Evolutionary conservation across 2,888 invertebrate species (phyloP).

Genomic region (Anthophora plumipes): DNA sequence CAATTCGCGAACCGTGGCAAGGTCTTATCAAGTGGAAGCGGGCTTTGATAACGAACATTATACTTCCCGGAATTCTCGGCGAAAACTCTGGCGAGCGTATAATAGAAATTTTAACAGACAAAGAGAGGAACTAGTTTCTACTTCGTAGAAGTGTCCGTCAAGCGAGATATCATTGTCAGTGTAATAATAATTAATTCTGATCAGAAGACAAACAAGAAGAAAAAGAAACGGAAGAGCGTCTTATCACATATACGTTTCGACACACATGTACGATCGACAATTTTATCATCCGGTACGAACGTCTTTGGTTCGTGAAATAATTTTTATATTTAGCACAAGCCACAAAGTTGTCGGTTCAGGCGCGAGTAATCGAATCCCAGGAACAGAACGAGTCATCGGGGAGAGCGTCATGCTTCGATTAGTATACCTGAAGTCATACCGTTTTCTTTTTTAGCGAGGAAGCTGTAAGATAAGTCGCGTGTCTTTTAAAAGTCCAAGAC

Average conservation of each 20-base stretch:
- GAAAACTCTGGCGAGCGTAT: conserved; percentile 29
- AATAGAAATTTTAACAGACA: conserved; percentile 55
- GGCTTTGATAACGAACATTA: conserved; percentile 54
- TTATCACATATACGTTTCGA: conserved; percentile 54
- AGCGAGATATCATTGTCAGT: conserved; percentile 25
- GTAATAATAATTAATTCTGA: conserved; percentile 56
- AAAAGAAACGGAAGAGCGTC: not conserved
- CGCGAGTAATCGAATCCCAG: conserved; percentile 54
- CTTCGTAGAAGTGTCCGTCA: conserved; percentile 30
- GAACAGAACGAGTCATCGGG: conserved; percentile 60
- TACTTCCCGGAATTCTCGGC: conserved; percentile 61
- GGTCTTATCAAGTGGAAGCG: conserved; percentile 62
- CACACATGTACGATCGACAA: not conserved
- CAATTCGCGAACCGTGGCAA: conserved; percentile 42
- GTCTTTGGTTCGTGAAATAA: conserved; percentile 58
- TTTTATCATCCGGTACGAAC: conserved; percentile 29
- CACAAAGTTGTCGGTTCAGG: conserved; percentile 33
- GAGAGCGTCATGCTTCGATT: conserved; percentile 55
- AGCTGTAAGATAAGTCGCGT: conserved; percentile 26
- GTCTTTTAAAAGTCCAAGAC: conserved; percentile 48
- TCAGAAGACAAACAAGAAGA: not conserved
- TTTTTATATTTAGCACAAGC: conserved; percentile 69
- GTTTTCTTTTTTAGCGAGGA: not conserved
- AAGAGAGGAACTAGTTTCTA: conserved; percentile 49
- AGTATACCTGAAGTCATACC: not conserved